Base-by-base conservation (phyloP, 1,140 invertebrate genomes). In the Mylabris phalerata region DNA sequence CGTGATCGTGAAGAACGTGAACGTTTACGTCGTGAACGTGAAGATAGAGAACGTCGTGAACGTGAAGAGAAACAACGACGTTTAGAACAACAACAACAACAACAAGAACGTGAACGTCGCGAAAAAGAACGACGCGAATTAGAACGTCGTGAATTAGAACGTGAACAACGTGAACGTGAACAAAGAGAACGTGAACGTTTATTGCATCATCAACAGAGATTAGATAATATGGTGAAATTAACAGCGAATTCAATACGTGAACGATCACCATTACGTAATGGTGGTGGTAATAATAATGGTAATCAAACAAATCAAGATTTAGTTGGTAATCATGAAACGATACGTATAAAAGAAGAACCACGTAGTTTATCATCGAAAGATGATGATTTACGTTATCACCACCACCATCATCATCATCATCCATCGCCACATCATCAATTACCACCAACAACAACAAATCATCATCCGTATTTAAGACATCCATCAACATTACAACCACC, bases 191-290 rank as follows among this genome's bases (percentile, higher is more conserved):
- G 77, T 2, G 82, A 84, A 64, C 75, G 82, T 41, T 64, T 84
- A 56, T 64, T 83, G 57, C 82, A 84, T 60, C 82, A 84, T 60
- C 81, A 83, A 60, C 79, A 80, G 63, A 63, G 75, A 39, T 69
- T 80, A 40, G 74, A 32, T 32, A 32, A 32, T 32, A 32, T 32
- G 32, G 75, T 42, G 78, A 74, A 74, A 74, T 66, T 71, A 72
- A 72, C 75, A 75, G 69, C 73, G 75, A 75, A 68, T 75, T 75
- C 64, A 73, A 75, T 77, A 72, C 72, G 73, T 68, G 83, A 87
- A 55, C 77, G 88, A 41, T 89, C 87, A 1, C 88, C 88, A 2
- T 72, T 88, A 19, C 77, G 87, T 7, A 87, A 85, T 63, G 85
- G 86, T 1, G 7, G 7, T 32, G 32, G 32, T 32, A 32, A 19